Conservation (phyloP, 2,113 vertebrate genomes). For the Phylloscopus trochilus region DNA sequence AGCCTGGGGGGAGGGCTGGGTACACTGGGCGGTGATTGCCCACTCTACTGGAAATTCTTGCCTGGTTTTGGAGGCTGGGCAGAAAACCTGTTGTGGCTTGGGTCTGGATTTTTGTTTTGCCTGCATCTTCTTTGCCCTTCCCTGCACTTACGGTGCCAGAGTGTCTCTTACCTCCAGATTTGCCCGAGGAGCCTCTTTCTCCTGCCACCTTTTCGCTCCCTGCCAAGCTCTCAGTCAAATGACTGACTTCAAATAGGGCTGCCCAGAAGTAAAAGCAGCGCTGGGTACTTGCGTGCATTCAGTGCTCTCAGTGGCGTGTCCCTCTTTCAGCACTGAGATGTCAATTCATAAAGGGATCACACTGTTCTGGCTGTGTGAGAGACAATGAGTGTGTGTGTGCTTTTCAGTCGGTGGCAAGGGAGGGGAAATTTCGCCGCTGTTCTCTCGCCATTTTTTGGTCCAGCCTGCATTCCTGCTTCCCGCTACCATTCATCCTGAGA, state of each 20-base stretch:
- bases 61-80: not conserved
- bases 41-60: not conserved
- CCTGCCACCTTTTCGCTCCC: not conserved
- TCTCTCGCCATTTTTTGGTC: conserved; percentile 29
- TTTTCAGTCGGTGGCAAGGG: conserved; percentile 7
- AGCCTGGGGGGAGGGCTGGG: not conserved
- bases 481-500: conserved; percentile 28
- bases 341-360: conserved; percentile 55
- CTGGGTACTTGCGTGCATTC: conserved; percentile 13
- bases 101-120: conserved; percentile 27
- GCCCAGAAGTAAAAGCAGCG: not conserved
- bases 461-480: conserved; percentile 24
- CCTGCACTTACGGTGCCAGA: not conserved
- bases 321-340: conserved; percentile 36
- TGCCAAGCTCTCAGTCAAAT: not conserved
- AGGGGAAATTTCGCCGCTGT: not conserved
- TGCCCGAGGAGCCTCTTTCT: not conserved
- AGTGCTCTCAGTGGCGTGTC: conserved; percentile 10
- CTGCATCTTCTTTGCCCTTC: not conserved
- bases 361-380: conserved; percentile 14
- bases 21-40: not conserved
- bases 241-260: conserved; percentile 34
- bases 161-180: not conserved
- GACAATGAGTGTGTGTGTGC: conserved; percentile 48
- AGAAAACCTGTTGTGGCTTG: not conserved